A percentile compares a stretch with the other conserved stretches of the same genome.
These are phyloP conservation scores for Saxicola maurus DNA, from an alignment of 2,797 vertebrate species.

Conservation along the genomic window DNA sequence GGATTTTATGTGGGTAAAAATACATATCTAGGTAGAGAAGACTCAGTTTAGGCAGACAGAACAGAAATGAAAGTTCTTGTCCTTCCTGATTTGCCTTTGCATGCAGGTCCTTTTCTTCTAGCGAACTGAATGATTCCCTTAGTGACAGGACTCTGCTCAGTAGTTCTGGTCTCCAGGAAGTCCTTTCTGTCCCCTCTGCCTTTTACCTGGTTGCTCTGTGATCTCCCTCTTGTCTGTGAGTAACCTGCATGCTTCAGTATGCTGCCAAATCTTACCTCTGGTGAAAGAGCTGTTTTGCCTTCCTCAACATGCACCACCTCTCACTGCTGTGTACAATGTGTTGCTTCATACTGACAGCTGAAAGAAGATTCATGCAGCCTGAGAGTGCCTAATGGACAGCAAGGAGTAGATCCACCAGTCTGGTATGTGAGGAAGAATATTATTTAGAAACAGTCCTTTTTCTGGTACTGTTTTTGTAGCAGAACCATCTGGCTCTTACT, in stretches of 20 bases:
- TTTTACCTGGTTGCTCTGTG: background rate
- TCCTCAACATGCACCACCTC: background rate
- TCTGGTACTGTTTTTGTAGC: background rate
- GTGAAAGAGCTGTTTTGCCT: background rate
- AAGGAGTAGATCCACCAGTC: background rate
- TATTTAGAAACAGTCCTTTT: background rate
- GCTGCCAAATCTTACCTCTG: background rate
- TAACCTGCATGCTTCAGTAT: background rate
- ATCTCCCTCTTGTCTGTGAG: background rate
- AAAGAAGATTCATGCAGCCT: background rate
- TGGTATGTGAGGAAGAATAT: background rate
- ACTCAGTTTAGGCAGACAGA: background rate
- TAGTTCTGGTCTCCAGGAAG: background rate
- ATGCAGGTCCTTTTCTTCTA: background rate
- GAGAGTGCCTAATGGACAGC: background rate
- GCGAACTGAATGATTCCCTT: background rate
- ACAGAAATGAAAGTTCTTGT: background rate
- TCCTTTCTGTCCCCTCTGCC: background rate
- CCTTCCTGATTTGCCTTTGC: background rate
- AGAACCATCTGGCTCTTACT: background rate
- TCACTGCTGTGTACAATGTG: background rate
- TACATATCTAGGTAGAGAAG: background rate
- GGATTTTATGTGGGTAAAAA: background rate
- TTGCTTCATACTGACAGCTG: fast-evolving
- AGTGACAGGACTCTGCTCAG: background rate